Evolutionary conservation across 2,113 vertebrate genomes (phyloP).

Genomic region (Origma solitaria): DNA sequence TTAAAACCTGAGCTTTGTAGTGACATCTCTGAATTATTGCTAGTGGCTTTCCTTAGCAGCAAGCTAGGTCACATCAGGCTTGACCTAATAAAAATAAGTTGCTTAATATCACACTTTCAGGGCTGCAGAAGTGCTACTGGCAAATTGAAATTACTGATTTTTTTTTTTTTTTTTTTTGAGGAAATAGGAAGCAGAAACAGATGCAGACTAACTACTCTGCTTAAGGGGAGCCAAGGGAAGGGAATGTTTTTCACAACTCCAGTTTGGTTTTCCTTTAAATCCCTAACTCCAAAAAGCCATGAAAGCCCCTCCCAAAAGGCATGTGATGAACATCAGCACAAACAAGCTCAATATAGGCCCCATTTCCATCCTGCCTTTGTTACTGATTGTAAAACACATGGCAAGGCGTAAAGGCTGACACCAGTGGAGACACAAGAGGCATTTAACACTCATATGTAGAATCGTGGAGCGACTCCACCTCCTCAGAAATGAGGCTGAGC

Average conservation of each 20-base stretch:
- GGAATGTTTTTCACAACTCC: neutral
- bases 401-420: neutral
- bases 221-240: neutral
- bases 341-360: neutral
- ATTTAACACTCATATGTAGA: neutral
- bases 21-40: neutral
- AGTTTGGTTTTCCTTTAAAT: neutral
- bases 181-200: neutral
- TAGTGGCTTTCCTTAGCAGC: neutral
- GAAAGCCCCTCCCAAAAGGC: neutral
- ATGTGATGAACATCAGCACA: neutral
- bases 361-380: neutral
- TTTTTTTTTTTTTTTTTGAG: neutral
- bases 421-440: neutral
- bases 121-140: neutral
- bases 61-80: neutral
- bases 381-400: neutral
- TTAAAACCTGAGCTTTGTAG: neutral
- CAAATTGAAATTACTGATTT: neutral
- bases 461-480: neutral
- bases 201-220: neutral
- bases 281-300: neutral
- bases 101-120: neutral
- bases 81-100: neutral
- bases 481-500: neutral